Base-by-base conservation (phyloP, 2,888 invertebrate genomes). In the Isoperla grammatica region DNA sequence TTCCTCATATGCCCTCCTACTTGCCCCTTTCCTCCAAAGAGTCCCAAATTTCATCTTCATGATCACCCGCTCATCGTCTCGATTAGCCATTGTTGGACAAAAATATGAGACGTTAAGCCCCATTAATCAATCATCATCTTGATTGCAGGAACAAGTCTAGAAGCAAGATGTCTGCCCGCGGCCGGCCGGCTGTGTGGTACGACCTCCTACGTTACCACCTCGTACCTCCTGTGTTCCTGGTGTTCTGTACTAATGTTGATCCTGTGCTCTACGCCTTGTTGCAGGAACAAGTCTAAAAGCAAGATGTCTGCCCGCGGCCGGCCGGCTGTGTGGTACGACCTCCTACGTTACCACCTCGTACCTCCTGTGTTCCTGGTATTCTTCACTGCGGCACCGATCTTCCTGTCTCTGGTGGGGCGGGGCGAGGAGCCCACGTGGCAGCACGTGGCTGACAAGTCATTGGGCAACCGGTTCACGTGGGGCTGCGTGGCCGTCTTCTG, bases 391-490 rank as follows among this genome's bases (percentile, higher is more conserved):
- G 68, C 67, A 3, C 67, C 69, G 2, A 73, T 73, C 61, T 64
- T 68, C 43, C 66, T 74, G 57, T 69, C 70, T 0, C 63, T 66
- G 9, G 56, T 66, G 39, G 74, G 72, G 9, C 62, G 64, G n/a
- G 65, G 63, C 12, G 59, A 64, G 29, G 65, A 65, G 35, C 65
- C 68, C 11, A 60, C 63, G 8, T 63, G 61, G 46, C 53, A 60
- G 9, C 66, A 67, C 29, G 62, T 13, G 64, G 1, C 55, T 64
- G 1, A 65, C 56, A 57, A 60, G 68, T 2, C 49, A 65, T 1
- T 53, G 67, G 35, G 73, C 72, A 9, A 70, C 70, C 65, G n/a
- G 2, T 69, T 69, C 64, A 68, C 71, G 15, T 73, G 73, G 73
- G 65, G 64, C 40, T 64, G 68, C 15, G 68, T 73, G 12, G 63